Evolutionary conservation across 2,888 invertebrate species (phyloP), one percentile per base, ranked within the genome.

Genomic region (Stratiomys singularior): DNA sequence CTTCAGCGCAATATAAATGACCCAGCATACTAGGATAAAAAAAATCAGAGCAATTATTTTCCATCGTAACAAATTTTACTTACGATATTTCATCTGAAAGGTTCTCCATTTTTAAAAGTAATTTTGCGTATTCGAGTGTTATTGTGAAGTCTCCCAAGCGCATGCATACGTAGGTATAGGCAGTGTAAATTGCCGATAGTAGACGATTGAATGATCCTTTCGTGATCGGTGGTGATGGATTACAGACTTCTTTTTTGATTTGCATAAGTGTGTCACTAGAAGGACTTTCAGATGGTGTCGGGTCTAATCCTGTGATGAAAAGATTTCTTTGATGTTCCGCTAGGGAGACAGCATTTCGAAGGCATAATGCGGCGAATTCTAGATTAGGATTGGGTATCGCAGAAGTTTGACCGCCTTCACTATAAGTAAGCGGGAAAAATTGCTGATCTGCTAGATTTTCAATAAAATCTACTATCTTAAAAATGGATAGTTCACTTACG

Each of bases 1-100:
- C 93, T 88, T 98, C 97, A 0, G 96, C 96, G 72, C 94, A 93
- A 86, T 98, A 98, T 82, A 97, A 90, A 86, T 96, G 94, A 0
- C 93, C 96, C 83, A 97, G 89, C 82, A 95, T 90, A 85, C 94
- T 93, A 81, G 37, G 9, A 37, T 37, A 9, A 37, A n/a, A n/a
- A n/a, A n/a, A 37, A 5, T 37, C 37, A 23, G 21, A 21, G 7
- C 18, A n/a, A 27, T 28, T 2, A 28, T 66, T 25, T 63, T 69
- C 56, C n/a, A 56, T 15, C 28, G 28, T 21, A 27, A 23, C 47
- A 23, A 56, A 60, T 46, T 58, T 56, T 13, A 80, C 86, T 84
- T 86, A 92, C 92, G 89, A 92, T 83, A 94, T 92, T 21, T 91
- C 91, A 78, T 92, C 92, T 0, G 93, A 92, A 47, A 93, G 85